Evolutionary conservation across 1,140 invertebrate species (phyloP).

Genomic region (Venustaconcha ellipsiformis): DNA sequence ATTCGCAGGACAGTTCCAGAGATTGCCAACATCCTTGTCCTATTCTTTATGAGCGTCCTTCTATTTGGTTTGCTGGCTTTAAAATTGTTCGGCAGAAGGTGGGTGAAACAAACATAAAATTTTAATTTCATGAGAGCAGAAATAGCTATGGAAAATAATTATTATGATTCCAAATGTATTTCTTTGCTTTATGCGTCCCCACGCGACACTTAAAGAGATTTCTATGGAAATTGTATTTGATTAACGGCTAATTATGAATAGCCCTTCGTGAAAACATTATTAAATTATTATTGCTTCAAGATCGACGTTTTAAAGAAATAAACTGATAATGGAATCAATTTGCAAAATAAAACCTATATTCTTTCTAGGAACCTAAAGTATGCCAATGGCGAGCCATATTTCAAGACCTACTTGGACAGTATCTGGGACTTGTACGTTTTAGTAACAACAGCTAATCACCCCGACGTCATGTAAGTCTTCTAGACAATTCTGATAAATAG

Average conservation of each 20-base stretch:
- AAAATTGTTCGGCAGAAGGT: slow-evolving; percentile 69
- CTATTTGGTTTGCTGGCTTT: slow-evolving; percentile 72
- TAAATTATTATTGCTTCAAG: slow-evolving; percentile 1
- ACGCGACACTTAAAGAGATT: too few species aligned
- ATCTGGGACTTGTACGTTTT: slow-evolving; percentile 73
- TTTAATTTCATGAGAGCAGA: too few species aligned
- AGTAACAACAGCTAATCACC: slow-evolving; percentile 73
- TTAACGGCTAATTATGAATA: not conserved
- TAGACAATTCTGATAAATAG: not conserved
- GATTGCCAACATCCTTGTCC: slow-evolving; percentile 71
- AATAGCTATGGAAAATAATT: too few species aligned
- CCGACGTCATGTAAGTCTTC: slow-evolving; percentile 72
- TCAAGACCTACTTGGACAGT: slow-evolving; percentile 69
- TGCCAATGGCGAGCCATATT: slow-evolving; percentile 69
- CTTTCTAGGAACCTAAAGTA: slow-evolving; percentile 52
- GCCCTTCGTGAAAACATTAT: not conserved
- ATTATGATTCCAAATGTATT: too few species aligned
- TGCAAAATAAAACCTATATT: not conserved
- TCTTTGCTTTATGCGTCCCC: too few species aligned
- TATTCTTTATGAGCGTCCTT: slow-evolving; percentile 70
- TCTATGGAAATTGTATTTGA: too few species aligned
- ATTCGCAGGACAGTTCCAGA: slow-evolving; percentile 72
- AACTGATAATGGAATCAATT: too few species aligned
- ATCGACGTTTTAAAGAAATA: slow-evolving; percentile 27
- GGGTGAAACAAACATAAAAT: too few species aligned